Evolutionary conservation across 2,113 vertebrate species (phyloP).

Genomic region (Syngnathoides biaculeatus): DNA sequence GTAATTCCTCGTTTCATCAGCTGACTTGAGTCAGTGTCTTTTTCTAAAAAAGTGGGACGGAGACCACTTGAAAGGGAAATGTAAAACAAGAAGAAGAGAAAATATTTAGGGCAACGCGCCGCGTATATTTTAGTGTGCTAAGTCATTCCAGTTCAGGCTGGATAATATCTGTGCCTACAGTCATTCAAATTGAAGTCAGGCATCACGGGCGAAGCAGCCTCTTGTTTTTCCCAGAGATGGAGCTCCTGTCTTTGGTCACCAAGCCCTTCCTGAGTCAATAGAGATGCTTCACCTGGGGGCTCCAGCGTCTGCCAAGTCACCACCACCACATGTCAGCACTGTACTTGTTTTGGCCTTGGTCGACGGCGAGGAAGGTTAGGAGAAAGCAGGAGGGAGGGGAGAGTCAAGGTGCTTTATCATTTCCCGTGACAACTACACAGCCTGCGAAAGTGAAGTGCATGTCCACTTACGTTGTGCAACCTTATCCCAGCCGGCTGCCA

Average conservation of each 20-base stretch:
- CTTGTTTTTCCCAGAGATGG: constrained; percentile 23
- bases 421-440: constrained; percentile 61
- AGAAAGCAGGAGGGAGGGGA: constrained; percentile 49
- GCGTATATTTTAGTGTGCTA: constrained; percentile 48
- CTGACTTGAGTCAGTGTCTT: constrained; percentile 6
- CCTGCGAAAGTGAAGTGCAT: constrained; percentile 52
- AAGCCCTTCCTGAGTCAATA: constrained; percentile 39
- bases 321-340: constrained; percentile 29
- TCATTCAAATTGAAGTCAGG: constrained; percentile 21
- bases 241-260: background rate
- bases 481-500: constrained; percentile 61
- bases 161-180: constrained; percentile 11
- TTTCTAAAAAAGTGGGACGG: constrained; percentile 50
- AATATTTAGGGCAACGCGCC: constrained; percentile 55
- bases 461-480: constrained; percentile 66
- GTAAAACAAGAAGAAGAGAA: constrained; percentile 53
- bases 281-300: constrained; percentile 36
- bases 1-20: background rate
- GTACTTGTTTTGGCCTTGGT: constrained; percentile 26
- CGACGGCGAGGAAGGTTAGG: constrained; percentile 46
- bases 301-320: constrained; percentile 31
- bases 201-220: constrained; percentile 13
- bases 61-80: constrained; percentile 57
- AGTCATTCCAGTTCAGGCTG: constrained; percentile 51
- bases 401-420: constrained; percentile 70